Evolutionary conservation across 37 sponge, comb jelly and placozoan genomes (phyloP).

Genomic region (Corticium candelabrum): DNA sequence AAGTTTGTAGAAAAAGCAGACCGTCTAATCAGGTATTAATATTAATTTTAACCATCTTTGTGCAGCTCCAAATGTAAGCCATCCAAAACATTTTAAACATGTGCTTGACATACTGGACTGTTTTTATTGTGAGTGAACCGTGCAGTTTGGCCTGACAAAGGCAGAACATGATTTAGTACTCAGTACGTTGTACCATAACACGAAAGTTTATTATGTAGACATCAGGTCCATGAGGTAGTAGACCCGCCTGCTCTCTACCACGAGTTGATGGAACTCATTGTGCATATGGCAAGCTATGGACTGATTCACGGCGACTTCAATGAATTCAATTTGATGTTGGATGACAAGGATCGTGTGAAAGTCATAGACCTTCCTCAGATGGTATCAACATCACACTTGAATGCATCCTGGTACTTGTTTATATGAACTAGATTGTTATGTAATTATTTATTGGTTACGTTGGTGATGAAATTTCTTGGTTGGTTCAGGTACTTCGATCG

Average conservation of each 20-base stretch:
- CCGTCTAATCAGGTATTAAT: no score
- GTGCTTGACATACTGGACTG: no score
- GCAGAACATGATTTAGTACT: no score
- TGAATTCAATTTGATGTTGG: conserved; percentile 88
- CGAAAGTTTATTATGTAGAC: no score
- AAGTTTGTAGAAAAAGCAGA: no score
- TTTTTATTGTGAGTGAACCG: no score
- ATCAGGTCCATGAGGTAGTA: conserved; percentile 31
- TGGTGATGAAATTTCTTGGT: background rate
- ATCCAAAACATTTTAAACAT: no score
- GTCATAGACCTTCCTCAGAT: conserved; percentile 98
- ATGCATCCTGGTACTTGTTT: conserved; percentile 65
- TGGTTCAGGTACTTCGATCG: conserved; percentile 82
- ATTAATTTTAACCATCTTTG: no score
- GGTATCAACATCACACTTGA: conserved; percentile 83
- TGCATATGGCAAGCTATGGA: conserved; percentile 66
- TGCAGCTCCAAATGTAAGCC: no score
- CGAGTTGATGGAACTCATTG: conserved; percentile 67
- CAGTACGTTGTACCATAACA: no score
- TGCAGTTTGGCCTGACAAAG: no score
- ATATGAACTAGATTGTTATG: background rate
- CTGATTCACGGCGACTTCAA: conserved; percentile 98
- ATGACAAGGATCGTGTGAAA: conserved; percentile 66
- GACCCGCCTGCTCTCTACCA: conserved; percentile 44
- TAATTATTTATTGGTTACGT: background rate